Percentiles rank a stretch among this genome's conserved stretches.
phyloP scores from a whole-genome alignment of 2,113 vertebrate species.

The Phoxinus phoxinus region DNA sequence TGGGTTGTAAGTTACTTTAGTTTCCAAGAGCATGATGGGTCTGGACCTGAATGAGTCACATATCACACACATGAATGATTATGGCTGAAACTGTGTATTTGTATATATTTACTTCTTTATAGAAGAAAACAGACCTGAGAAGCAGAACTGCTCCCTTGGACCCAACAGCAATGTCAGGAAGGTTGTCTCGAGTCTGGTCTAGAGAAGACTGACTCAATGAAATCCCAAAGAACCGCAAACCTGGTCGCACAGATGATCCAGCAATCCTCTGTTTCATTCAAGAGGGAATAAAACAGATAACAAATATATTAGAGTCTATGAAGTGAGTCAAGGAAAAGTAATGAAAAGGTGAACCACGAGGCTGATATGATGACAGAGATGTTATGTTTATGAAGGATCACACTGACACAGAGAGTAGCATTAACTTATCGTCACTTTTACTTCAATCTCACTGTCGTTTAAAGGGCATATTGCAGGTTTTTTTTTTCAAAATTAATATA shows the following conservation, averaged over 20 bases:
- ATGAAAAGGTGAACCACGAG: no score
- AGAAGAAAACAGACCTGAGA: constrained; percentile 67
- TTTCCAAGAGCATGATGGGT: constrained; percentile 68
- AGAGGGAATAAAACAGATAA: no score
- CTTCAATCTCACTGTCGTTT: no score
- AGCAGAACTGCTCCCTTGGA: constrained; percentile 72
- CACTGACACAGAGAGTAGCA: no score
- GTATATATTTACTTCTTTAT: not conserved
- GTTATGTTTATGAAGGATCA: no score
- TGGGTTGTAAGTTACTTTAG: constrained; percentile 59
- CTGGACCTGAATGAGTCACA: constrained; percentile 65
- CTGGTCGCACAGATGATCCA: constrained; percentile 61
- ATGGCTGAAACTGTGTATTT: not conserved
- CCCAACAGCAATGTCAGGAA: constrained; percentile 74
- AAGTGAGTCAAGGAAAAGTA: no score
- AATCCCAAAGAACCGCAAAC: constrained; percentile 73
- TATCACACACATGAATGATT: not conserved
- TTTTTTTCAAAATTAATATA: no score
- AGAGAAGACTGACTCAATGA: constrained; percentile 70
- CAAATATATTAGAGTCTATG: no score
- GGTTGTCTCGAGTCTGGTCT: constrained; percentile 66
- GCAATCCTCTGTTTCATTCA: constrained; percentile 67
- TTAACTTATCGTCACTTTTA: no score
- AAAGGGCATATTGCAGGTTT: no score
- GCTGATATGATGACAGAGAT: no score